Evolutionary conservation across 2,888 invertebrate species (phyloP), one percentile per base, ranked within the genome.

Genomic region (Nezara viridula): DNA sequence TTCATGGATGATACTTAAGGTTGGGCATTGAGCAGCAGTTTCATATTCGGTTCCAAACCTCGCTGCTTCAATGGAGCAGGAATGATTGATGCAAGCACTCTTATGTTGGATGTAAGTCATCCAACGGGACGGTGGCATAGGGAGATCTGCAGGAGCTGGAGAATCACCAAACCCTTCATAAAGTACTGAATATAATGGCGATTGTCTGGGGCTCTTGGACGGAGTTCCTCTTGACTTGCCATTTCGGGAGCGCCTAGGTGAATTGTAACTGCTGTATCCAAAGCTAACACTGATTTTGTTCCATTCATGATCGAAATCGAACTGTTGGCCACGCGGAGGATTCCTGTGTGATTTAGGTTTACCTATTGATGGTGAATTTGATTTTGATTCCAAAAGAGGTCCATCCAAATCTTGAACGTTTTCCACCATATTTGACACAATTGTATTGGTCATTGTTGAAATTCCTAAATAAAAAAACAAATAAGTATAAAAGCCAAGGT

Each of bases 51-150:
- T n/a, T 81, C 52, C 88, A 16, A 88, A 88, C 81, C 88, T 73
- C 47, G 47, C 88, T 73, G 88, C 88, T 91, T 95, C 94, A 92
- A 94, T 94, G 92, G 95, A 94, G 52, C 89, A 89, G n/a, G 89
- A 89, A 49, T 52, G 52, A 60, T 60, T 60, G 9, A 37, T 77
- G n/a, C 86, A 60, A 21, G 86, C 66, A 66, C 81, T 52, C 88
- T 55, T 50, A 86, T 90, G 60, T 49, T 88, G 89, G 85, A 91
- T 89, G 27, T 90, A 81, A 37, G 55, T 89, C 93, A 95, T 95
- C 97, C 97, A 97, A 93, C 96, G 96, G 91, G 95, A 94, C 90
- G 97, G 97, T 92, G 97, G 97, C 92, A 95, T 96, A 90, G 97
- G 97, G 92, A 97, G 93, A 91, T 95, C 95, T 91, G 95, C 95